phyloP scores from a whole-genome alignment of 2,113 vertebrate species.

The Myotis yumanensis region DNA sequence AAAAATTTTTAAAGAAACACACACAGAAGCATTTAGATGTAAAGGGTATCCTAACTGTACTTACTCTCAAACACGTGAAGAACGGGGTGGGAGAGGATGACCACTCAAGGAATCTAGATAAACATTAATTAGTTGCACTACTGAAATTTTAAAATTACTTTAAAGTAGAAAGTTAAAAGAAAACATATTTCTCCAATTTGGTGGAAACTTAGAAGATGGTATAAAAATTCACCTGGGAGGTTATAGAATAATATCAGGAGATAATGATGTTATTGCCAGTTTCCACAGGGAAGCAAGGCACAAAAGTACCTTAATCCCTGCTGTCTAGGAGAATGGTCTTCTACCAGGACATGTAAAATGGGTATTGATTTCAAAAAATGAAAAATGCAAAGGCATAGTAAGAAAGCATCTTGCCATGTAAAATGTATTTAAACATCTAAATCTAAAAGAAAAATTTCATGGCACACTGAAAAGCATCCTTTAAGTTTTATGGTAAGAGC shows the following conservation, averaged over 20 bases:
- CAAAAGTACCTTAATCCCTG: background rate
- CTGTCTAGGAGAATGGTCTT: background rate
- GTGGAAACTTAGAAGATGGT: background rate
- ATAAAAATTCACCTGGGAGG: background rate
- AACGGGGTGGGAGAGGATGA: background rate
- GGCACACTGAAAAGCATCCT: background rate
- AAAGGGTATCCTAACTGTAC: background rate
- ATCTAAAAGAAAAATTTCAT: background rate
- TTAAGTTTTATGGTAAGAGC: background rate
- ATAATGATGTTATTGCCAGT: background rate
- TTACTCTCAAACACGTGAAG: background rate
- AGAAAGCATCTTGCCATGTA: background rate
- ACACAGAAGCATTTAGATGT: background rate
- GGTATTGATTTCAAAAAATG: slow-evolving; percentile 5
- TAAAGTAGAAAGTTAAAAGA: slow-evolving; percentile 11
- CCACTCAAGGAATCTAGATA: background rate
- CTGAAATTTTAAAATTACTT: slow-evolving; percentile 33
- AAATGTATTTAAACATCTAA: slow-evolving; percentile 7
- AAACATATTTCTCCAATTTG: background rate
- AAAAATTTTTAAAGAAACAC: background rate
- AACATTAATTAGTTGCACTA: background rate
- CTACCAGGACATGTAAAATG: slow-evolving; percentile 5
- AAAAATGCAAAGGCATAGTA: background rate
- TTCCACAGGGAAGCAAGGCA: background rate
- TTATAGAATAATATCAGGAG: background rate